phyloP scores from a whole-genome alignment of 2,113 vertebrate species.

The Eudyptes chrysolophus region DNA sequence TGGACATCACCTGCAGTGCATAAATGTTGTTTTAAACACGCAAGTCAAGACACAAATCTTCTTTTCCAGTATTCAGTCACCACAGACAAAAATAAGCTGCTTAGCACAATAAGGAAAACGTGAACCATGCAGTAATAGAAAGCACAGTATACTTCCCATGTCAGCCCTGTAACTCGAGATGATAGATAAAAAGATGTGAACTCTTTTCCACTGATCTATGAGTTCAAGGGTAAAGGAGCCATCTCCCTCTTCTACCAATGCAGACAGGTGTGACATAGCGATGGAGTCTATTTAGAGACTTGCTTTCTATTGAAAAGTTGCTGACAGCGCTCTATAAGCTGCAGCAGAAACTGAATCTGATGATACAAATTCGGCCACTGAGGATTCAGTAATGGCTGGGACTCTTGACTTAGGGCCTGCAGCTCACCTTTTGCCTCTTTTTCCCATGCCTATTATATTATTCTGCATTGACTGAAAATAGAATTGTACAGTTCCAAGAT shows the following conservation, averaged over 20 bases:
- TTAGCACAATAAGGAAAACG: background rate
- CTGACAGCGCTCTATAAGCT: background rate
- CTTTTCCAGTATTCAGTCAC: background rate
- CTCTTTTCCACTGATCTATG: background rate
- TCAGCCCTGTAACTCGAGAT: background rate
- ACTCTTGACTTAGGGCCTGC: background rate
- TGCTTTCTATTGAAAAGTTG: background rate
- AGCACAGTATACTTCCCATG: background rate
- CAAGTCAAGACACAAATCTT: background rate
- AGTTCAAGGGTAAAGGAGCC: constrained; percentile 4
- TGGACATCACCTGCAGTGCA: background rate
- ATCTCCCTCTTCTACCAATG: background rate
- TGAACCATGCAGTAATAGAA: background rate
- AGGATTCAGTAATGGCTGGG: background rate
- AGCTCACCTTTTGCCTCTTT: background rate
- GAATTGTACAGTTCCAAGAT: background rate
- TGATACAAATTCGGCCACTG: rapidly evolving
- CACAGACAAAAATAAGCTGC: constrained; percentile 31
- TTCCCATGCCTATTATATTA: background rate
- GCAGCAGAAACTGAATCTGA: background rate
- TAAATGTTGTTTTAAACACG: background rate
- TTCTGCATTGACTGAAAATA: background rate
- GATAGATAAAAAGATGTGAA: background rate
- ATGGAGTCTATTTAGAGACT: background rate
- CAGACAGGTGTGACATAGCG: background rate